These are phyloP conservation scores for Lagothrix lagotricha DNA, from an alignment of 2,797 vertebrate species.

Conservation along the genomic window DNA sequence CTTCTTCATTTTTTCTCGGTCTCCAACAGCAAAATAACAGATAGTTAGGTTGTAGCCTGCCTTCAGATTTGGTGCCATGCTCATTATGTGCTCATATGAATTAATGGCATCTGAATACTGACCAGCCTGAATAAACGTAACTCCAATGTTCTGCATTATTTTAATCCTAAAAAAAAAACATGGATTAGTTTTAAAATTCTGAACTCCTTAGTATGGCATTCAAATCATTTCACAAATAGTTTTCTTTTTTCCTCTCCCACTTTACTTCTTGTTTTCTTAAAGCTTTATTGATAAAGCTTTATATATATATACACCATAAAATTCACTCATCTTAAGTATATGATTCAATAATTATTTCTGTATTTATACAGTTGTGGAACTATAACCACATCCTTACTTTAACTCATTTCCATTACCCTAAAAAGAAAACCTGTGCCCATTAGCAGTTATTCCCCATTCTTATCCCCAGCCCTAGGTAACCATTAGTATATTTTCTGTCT, in stretches of 20 bases:
- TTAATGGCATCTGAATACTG: slow-evolving; percentile 95
- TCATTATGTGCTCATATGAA: slow-evolving; percentile 97
- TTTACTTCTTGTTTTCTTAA: slow-evolving; percentile 20
- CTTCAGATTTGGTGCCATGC: slow-evolving; percentile 93
- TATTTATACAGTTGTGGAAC: not conserved
- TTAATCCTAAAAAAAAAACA: slow-evolving; percentile 90
- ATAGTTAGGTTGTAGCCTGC: slow-evolving; percentile 95
- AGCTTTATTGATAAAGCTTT: not conserved
- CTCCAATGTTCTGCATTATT: slow-evolving; percentile 98
- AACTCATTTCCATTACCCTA: not conserved
- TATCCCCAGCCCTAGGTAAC: not conserved
- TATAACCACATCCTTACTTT: not conserved
- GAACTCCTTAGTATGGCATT: not conserved
- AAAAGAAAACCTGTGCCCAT: not conserved
- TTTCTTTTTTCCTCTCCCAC: not conserved
- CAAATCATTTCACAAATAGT: not conserved
- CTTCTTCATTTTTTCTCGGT: slow-evolving; percentile 96
- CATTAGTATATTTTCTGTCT: not conserved
- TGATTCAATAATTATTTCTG: not conserved
- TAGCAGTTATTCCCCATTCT: not conserved
- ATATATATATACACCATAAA: not conserved
- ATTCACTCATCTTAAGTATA: not conserved
- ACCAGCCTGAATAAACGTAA: slow-evolving; percentile 94
- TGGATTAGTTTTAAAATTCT: not conserved
- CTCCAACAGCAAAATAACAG: slow-evolving; percentile 94